Percentiles rank a stretch among this genome's conserved stretches.
Conservation (phyloP, 1,140 invertebrate species). For the Heliothis virescens region DNA sequence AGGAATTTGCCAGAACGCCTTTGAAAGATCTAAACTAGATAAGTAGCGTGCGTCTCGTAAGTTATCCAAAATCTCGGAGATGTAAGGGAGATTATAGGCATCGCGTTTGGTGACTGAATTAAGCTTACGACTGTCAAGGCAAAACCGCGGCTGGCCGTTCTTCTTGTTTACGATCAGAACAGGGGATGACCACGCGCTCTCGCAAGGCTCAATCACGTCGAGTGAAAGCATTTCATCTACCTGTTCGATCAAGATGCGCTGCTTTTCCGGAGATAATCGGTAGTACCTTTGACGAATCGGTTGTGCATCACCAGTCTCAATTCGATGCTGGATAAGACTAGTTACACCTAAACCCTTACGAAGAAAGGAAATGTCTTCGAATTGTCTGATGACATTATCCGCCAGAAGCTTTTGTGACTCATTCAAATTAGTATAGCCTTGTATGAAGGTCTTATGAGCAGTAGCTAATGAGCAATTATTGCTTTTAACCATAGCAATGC, state of each 20-base stretch:
- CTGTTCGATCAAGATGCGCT: constrained; percentile 48
- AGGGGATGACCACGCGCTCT: constrained; percentile 63
- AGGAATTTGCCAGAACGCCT: constrained; percentile 73
- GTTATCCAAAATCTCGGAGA: constrained; percentile 61
- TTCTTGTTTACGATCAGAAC: constrained; percentile 61
- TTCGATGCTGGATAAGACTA: constrained; percentile 51
- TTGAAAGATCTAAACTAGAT: constrained; percentile 46
- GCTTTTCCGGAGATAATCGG: constrained; percentile 54
- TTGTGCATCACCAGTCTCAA: constrained; percentile 54
- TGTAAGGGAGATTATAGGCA: constrained; percentile 60
- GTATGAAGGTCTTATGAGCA: neutral
- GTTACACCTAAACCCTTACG: constrained; percentile 52
- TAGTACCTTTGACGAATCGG: constrained; percentile 57
- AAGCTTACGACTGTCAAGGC: constrained; percentile 70
- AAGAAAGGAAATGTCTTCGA: constrained; percentile 51
- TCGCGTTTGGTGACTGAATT: constrained; percentile 72
- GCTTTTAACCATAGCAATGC: neutral
- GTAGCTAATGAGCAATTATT: neutral
- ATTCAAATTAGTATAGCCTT: constrained; percentile 16
- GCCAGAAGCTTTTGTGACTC: neutral
- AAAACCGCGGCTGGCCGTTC: constrained; percentile 61
- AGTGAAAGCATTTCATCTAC: constrained; percentile 54
- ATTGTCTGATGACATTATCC: constrained; percentile 17
- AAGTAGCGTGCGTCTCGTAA: constrained; percentile 51
- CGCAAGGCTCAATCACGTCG: constrained; percentile 50